These are phyloP conservation scores for Stenodera caucasica DNA, from an alignment of 2,888 invertebrate species.

Conservation along the genomic window DNA sequence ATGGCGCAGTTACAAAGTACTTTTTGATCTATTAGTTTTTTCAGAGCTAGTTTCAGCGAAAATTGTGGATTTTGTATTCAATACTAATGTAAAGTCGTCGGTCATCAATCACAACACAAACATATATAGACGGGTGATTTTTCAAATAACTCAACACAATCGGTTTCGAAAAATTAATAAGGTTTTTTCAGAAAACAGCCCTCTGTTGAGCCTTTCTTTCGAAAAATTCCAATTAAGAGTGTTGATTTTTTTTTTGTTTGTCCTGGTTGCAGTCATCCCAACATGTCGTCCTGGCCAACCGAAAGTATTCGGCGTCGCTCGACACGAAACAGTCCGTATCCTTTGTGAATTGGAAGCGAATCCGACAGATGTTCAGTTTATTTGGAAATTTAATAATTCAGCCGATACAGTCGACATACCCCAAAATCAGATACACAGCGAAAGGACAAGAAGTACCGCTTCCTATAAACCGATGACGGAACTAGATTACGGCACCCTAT, in stretches of 20 bases:
- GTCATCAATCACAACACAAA: slow-evolving; percentile 35
- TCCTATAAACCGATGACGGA: slow-evolving; percentile 74
- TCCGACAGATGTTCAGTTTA: slow-evolving; percentile 68
- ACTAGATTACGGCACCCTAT: slow-evolving; percentile 71
- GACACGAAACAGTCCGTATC: slow-evolving; percentile 69
- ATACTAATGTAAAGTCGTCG: slow-evolving; percentile 29
- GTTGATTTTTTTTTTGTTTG: too few species aligned
- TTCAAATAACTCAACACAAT: slow-evolving; percentile 6
- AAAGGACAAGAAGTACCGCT: slow-evolving; percentile 66
- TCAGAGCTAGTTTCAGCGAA: slow-evolving; percentile 24
- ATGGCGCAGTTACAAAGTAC: neutral
- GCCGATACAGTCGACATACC: slow-evolving; percentile 71
- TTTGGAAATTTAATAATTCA: slow-evolving; percentile 78
- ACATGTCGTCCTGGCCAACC: slow-evolving; percentile 71
- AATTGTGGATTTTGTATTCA: slow-evolving; percentile 32
- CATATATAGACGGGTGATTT: slow-evolving; percentile 11
- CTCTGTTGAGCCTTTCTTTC: too few species aligned
- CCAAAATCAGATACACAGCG: slow-evolving; percentile 63
- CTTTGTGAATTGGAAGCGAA: slow-evolving; percentile 76
- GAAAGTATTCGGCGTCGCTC: slow-evolving; percentile 71
- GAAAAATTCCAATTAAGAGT: too few species aligned
- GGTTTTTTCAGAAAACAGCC: neutral
- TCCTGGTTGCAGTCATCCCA: slow-evolving; percentile 64
- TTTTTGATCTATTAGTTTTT: slow-evolving; percentile 40
- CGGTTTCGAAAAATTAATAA: neutral